phyloP scores from a whole-genome alignment of 1,140 invertebrate genomes.

The Homalodisca vitripennis region DNA sequence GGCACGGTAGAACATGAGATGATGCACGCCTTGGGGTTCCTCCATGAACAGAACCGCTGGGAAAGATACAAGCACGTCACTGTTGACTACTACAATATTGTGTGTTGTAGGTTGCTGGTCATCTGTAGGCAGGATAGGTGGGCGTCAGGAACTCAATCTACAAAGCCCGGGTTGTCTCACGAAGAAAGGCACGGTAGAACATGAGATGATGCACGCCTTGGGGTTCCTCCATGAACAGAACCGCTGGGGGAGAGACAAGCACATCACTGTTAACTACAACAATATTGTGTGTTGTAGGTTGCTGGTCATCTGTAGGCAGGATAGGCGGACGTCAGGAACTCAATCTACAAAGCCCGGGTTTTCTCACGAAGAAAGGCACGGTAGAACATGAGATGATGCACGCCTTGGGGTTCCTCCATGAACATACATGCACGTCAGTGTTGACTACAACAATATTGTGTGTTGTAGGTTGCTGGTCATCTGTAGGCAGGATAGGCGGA shows the following conservation, averaged over 20 bases:
- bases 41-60: conserved; percentile 81
- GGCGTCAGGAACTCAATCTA: conserved; percentile 63
- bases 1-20: conserved; percentile 82
- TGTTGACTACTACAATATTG: conserved; percentile 73
- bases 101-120: conserved; percentile 63
- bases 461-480: conserved; percentile 80
- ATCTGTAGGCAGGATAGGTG: conserved; percentile 50
- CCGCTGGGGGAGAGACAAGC: conserved; percentile 73
- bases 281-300: conserved; percentile 65
- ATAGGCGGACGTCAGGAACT: too few relatives aligned
- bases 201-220: conserved; percentile 81
- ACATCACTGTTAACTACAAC: conserved; percentile 65
- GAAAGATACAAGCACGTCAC: conserved; percentile 75
- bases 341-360: too few relatives aligned
- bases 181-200: conserved; percentile 72
- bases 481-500: conserved; percentile 51
- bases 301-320: too few relatives aligned
- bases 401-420: too few relatives aligned
- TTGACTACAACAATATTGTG: too few relatives aligned
- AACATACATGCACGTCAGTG: too few relatives aligned
- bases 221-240: conserved; percentile 89
- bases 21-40: conserved; percentile 81
- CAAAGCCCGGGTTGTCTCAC: conserved; percentile 69
- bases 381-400: too few relatives aligned
- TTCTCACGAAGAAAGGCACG: too few relatives aligned